Evolutionary conservation across 2,888 invertebrate genomes (phyloP).

Genomic region (Hyalella azteca): DNA sequence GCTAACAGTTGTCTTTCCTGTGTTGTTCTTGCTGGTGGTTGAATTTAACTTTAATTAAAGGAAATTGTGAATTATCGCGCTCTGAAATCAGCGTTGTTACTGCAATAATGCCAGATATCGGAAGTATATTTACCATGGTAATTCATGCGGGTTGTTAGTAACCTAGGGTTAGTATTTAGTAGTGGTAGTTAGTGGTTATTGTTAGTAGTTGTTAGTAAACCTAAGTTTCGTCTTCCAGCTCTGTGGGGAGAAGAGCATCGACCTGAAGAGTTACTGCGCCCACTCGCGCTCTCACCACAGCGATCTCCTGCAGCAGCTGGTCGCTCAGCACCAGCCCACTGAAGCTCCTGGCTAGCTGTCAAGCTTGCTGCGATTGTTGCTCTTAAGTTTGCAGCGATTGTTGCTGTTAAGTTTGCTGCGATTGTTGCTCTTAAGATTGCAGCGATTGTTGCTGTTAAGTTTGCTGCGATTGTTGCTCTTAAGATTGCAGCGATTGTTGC

Average conservation of each 20-base stretch:
- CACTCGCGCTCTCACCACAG: slow-evolving; percentile 27
- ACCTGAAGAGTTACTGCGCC: neutral
- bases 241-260: neutral
- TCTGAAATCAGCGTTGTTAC: too few relatives aligned
- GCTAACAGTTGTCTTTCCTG: too few relatives aligned
- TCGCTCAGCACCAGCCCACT: slow-evolving; percentile 5
- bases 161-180: too few relatives aligned
- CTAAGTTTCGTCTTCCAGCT: neutral
- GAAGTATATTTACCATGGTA: too few relatives aligned
- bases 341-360: neutral
- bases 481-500: neutral
- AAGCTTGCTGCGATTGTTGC: neutral
- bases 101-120: too few relatives aligned
- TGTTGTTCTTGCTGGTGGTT: too few relatives aligned
- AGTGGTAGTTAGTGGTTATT: too few relatives aligned
- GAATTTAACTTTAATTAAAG: too few relatives aligned
- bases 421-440: neutral
- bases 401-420: neutral
- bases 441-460: neutral
- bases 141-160: too few relatives aligned
- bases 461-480: neutral
- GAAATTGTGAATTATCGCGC: too few relatives aligned
- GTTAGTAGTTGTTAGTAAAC: too few relatives aligned
- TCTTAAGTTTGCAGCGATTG: neutral
- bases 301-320: slow-evolving; percentile 10